A percentile compares a stretch with the other conserved stretches of the same genome.
phyloP scores from a whole-genome alignment of 2,113 vertebrate species.

The Archocentrus centrarchus region DNA sequence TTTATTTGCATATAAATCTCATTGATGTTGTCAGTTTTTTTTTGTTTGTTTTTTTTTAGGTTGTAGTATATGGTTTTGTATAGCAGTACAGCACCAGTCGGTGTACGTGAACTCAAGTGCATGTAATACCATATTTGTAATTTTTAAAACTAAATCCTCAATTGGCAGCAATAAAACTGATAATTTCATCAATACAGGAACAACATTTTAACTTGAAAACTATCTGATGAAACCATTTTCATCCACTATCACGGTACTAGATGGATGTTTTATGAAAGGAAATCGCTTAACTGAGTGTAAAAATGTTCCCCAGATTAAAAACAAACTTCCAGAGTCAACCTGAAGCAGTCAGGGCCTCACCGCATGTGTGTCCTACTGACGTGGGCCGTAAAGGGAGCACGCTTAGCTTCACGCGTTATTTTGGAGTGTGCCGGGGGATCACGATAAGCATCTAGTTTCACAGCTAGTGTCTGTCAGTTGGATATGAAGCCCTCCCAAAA shows the following conservation, averaged over 20 bases:
- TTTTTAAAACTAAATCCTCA: background rate
- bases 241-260: background rate
- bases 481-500: constrained; percentile 71
- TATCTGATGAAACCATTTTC: background rate
- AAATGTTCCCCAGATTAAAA: background rate
- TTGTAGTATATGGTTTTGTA: background rate
- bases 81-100: background rate
- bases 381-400: background rate
- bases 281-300: background rate
- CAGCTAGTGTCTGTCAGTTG: constrained; percentile 72
- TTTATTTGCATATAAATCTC: background rate
- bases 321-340: background rate
- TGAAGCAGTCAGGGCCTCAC: background rate
- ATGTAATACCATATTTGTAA: background rate
- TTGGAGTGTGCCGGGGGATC: constrained; percentile 56
- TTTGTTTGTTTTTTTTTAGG: background rate
- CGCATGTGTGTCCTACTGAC: constrained; percentile 22
- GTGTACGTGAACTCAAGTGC: background rate
- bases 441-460: constrained; percentile 75
- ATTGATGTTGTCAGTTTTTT: background rate
- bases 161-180: background rate
- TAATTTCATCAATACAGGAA: background rate
- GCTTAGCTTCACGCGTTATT: constrained; percentile 52
- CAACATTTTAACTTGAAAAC: background rate
- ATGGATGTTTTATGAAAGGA: constrained; percentile 11